Base-by-base conservation (phyloP, 2,797 vertebrate species). In the Cyclopterus lumpus region DNA sequence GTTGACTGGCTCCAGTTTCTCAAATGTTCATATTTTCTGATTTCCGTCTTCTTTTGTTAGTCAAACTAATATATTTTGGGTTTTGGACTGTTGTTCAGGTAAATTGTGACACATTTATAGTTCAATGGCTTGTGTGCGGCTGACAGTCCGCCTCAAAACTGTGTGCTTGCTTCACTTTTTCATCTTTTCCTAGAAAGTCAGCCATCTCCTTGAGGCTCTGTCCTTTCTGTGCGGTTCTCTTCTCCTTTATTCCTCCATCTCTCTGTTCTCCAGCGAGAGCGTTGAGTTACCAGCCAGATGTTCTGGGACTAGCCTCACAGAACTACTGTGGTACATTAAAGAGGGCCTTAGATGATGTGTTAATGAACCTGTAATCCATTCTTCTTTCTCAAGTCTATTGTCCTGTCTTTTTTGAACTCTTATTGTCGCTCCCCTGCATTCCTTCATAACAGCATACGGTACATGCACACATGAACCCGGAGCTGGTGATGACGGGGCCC, bases 201-300 rank as follows among this genome's bases (percentile, higher is more conserved):
- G 53, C 60, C 34, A n/a, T 53, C 36, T 20, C 67, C 65, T 53
- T 1, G 22, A 69, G 57, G 57, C 20, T 51, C 34, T 38, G 26
- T 51, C 59, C 60, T 68, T 42, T 57, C 42, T 4, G 61, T 57
- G 32, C 6, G 32, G 40, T 26, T 15, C 20, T 60, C 28, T 12
- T 34, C 32, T 55, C 40, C 14, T 79, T 59, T 67, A 51, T 55
- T 69, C 62, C 32, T 62, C 34, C 40, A 18, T 69, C 69, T 51
- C 12, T 26, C 48, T 51, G 42, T 75, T 69, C 60, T 65, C 28
- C 34, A 44, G 46, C 1, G 3, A 61, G 24, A 2, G 12, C 69
- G 80, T 42, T 53, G 68, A 75, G 67, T 65, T 66, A 49, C 67
- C 61, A 9, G 67, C 48, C 46, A 30, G 16, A 70, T 62, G 61